Evolutionary conservation across 2,888 invertebrate species (phyloP).

Genomic region (Amphipyra tragopoginis): DNA sequence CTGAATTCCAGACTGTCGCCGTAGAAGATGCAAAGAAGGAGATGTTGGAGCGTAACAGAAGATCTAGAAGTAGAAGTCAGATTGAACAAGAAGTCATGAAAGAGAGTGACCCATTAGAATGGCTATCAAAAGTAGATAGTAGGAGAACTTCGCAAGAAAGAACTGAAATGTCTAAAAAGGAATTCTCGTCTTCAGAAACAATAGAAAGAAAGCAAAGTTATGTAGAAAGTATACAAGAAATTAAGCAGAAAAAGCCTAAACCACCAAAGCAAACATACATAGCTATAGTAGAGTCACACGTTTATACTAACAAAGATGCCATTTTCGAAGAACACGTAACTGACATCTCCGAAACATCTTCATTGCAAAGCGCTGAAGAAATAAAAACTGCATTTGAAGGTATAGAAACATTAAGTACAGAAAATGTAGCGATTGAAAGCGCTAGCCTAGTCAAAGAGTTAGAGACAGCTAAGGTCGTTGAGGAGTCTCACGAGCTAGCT

Average conservation of each 20-base stretch:
- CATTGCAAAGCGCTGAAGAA: conserved; percentile 67
- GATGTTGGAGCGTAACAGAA: conserved; percentile 57
- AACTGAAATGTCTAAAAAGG: conserved; percentile 56
- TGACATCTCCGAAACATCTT: conserved; percentile 72
- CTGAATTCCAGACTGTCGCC: conserved; percentile 79
- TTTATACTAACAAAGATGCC: conserved; percentile 82
- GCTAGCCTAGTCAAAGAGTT: conserved; percentile 54
- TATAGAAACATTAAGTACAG: conserved; percentile 54
- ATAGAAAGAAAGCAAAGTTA: conserved; percentile 58
- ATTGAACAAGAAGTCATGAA: conserved; percentile 72
- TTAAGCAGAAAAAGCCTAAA: conserved; percentile 55
- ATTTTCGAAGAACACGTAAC: conserved; percentile 73
- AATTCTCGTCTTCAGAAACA: conserved; percentile 56
- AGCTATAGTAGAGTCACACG: conserved; percentile 84
- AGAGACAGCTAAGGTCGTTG: conserved; percentile 55
- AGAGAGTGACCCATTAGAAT: conserved; percentile 74
- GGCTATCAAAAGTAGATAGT: conserved; percentile 70
- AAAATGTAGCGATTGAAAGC: conserved; percentile 60
- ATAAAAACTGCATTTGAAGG: conserved; percentile 62
- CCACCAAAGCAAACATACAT: conserved; percentile 76
- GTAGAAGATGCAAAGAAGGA: conserved; percentile 65
- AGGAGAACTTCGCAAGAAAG: conserved; percentile 58
- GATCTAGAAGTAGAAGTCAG: conserved; percentile 75
- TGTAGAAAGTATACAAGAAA: conserved; percentile 62
- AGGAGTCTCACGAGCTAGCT: conserved; percentile 54